Evolutionary conservation across 2,797 vertebrate genomes (phyloP).

Genomic region (Meriones psammophilus): DNA sequence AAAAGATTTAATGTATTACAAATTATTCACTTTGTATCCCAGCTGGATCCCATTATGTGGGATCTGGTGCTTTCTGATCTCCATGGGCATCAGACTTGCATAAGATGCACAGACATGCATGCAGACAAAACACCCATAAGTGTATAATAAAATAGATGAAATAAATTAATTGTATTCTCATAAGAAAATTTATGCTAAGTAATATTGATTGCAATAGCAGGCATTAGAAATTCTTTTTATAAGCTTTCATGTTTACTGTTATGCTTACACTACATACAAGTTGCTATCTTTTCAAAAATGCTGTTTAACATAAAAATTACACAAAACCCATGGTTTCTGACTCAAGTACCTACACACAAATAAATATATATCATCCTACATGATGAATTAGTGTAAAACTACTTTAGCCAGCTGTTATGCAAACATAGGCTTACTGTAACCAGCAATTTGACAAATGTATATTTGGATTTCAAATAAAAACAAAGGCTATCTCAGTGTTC

Average conservation of each 20-base stretch:
- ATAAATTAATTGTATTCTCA: neutral
- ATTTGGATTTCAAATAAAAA: conserved; percentile 31
- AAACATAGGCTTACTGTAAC: conserved; percentile 33
- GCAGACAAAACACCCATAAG: neutral
- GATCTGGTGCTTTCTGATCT: neutral
- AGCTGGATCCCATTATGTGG: too few species aligned
- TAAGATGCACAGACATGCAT: neutral
- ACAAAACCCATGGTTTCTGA: neutral
- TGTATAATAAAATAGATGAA: neutral
- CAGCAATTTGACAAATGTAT: conserved; percentile 43
- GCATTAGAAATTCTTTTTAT: neutral
- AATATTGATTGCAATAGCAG: neutral
- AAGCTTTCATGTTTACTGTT: neutral
- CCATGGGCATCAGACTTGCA: too few species aligned
- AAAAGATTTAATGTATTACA: too few species aligned
- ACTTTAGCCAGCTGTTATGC: conserved; percentile 55
- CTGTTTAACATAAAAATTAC: conserved; percentile 7
- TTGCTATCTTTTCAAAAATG: neutral
- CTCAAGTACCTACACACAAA: neutral
- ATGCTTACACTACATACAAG: neutral
- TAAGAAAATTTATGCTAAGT: neutral
- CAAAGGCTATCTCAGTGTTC: conserved; percentile 5
- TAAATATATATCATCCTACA: conserved; percentile 29
- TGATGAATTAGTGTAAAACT: conserved; percentile 40
- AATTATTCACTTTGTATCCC: too few species aligned